A percentile compares a stretch with the other conserved stretches of the same genome.
phyloP scores from a whole-genome alignment of 1,140 invertebrate species.

The Dryas iulia region DNA sequence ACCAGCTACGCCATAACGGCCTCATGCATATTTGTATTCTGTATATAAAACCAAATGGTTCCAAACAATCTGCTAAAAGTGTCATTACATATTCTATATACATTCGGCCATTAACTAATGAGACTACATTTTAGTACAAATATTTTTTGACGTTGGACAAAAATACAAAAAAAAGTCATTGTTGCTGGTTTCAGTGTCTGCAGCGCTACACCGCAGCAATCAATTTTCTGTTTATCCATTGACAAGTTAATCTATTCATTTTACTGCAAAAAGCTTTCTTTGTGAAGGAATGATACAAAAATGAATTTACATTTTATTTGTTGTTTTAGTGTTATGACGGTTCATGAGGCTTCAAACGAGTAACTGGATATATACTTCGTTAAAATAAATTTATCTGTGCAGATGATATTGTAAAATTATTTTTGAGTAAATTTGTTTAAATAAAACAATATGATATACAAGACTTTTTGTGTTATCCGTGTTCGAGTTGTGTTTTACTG shows the following conservation, averaged over 20 bases:
- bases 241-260: slow-evolving; percentile 21
- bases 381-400: background rate
- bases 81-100: background rate
- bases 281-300: background rate
- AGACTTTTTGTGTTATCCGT: no score
- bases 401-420: no score
- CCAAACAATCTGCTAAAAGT: background rate
- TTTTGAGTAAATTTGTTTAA: no score
- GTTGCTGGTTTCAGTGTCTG: background rate
- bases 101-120: background rate
- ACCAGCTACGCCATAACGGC: no score
- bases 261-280: background rate
- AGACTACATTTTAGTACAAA: background rate
- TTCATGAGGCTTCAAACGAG: background rate
- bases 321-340: background rate
- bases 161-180: background rate
- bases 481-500: no score
- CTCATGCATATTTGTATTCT: no score
- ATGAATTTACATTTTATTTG: background rate
- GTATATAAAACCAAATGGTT: background rate
- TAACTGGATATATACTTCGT: background rate
- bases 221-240: slow-evolving; percentile 4
- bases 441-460: no score
- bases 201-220: slow-evolving; percentile 3
- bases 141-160: background rate